Base-by-base conservation (phyloP, 2,113 vertebrate genomes). In the Nerophis ophidion region DNA sequence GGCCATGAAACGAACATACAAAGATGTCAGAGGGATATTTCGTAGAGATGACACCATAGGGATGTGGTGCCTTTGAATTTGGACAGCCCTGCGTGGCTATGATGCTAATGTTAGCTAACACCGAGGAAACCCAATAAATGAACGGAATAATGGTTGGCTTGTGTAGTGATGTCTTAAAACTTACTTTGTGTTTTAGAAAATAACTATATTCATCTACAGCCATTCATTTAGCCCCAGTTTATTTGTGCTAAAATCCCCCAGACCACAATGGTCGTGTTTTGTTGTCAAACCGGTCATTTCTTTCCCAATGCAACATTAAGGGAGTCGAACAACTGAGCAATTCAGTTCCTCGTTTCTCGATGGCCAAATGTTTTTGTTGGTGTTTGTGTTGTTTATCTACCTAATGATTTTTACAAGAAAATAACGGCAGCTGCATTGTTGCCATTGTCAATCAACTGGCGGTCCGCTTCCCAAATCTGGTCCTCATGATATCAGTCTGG, bases 21-120 rank as follows among this genome's bases (percentile, higher is more conserved):
- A 48, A 60, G 5, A 2, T 3, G n/a, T 6, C 12, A 0, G 8
- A 17, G 11, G 5, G 4, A 13, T 7, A 0, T 66, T 57, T 19
- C 33, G 34, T 19, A n/a, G 11, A 12, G 38, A 17, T 36, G n/a
- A 10, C 64, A 58, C 11, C 0, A 13, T 0, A 6, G 38, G 5
- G n/a, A 40, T 57, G 19, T 6, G 16, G 7, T 8, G 52, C 14
- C 38, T 34, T 4, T 15, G 15, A 19, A 46, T 66, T 57, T 36
- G 16, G 66, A 6, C 17, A n/a, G 63, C 34, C 60, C 57, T 9
- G 33, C 62, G 73, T 80, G 79, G 80, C 81, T 42, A 34, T 52
- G 55, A 71, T 77, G 81, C 77, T 68, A 57, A 50, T 51, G 40
- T 55, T 34, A 36, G 61, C 70, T 86, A 86, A 77, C 83, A 70